These are phyloP conservation scores for Zaprionus capensis DNA, from an alignment of 1,140 invertebrate genomes.

Conservation along the genomic window DNA sequence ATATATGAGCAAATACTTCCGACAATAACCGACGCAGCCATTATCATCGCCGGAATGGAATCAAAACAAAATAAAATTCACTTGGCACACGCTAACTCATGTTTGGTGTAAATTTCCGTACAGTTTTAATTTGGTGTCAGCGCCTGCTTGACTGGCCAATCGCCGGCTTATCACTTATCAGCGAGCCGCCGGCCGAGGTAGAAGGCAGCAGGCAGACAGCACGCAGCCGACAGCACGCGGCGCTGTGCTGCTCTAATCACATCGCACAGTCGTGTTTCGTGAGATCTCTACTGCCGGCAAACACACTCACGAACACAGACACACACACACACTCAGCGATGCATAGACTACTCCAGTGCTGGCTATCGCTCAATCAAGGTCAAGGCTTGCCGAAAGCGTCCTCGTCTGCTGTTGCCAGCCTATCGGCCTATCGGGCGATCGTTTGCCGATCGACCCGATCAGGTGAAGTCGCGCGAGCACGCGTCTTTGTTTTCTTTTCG, in stretches of 20 bases:
- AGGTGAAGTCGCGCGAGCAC: slow-evolving; percentile 58
- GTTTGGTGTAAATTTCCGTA: slow-evolving; percentile 64
- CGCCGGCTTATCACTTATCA: slow-evolving; percentile 55
- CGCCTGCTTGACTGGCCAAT: slow-evolving; percentile 49
- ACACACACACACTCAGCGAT: background rate
- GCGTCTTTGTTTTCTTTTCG: slow-evolving; percentile 66
- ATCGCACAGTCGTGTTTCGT: slow-evolving; percentile 35
- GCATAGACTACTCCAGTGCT: slow-evolving; percentile 6
- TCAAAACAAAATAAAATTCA: slow-evolving; percentile 5
- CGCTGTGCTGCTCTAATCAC: slow-evolving; percentile 53
- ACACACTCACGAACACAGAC: background rate
- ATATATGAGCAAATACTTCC: slow-evolving; percentile 2
- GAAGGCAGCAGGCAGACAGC: slow-evolving; percentile 1
- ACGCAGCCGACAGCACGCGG: slow-evolving; percentile 47
- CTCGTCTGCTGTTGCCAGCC: slow-evolving; percentile 44
- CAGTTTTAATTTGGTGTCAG: slow-evolving; percentile 48
- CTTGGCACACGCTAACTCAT: slow-evolving; percentile 45
- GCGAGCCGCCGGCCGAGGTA: slow-evolving; percentile 1
- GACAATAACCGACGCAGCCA: background rate
- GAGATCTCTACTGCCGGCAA: slow-evolving; percentile 17
- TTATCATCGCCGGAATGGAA: slow-evolving; percentile 2
- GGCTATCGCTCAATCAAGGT: slow-evolving; percentile 58
- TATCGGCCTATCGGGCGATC: slow-evolving; percentile 39
- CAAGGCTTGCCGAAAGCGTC: slow-evolving; percentile 53
- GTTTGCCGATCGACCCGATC: background rate